Evolutionary conservation across 1,140 invertebrate genomes (phyloP), one percentile per base, ranked within the genome.

Genomic region (Diachasma alloeum): DNA sequence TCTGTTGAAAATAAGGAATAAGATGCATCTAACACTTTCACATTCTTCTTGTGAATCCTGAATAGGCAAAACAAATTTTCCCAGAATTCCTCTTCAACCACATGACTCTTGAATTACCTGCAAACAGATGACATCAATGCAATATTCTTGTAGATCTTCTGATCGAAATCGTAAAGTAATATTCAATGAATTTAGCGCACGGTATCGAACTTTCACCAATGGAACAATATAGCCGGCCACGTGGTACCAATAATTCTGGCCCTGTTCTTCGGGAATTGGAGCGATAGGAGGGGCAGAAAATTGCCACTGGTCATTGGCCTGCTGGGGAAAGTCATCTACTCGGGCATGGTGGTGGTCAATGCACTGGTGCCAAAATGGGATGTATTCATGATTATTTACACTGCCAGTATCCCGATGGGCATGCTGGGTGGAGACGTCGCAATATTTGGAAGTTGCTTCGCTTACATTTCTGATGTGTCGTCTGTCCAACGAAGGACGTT

Each of bases 241-340:
- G 83, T 92, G 0, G 90, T 94, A 4, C 94, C 94, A 10, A 92
- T 95, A 19, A 83, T 95, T 3, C 84, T 96, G n/a, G 93, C 94
- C 0, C 88, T 95, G 36, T 95, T 95, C 83, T 87, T 95, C 19
- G 95, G 95, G 0, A 92, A 94, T 13, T 96, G 94, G 91, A 95
- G 94, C 46, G 94, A 96, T 83, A 92, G 91, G 78, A 86, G 92
- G 4, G 94, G 93, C 0, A 86, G 93, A n/a, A 94, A 95, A 84
- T 78, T 93, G 4, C 92, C 94, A 0, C 79, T 96, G 0, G 80
- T 95, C 0, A 85, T 94, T 11, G 95, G 94, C 0, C 82, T 96
- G 1, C 74, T 91, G 4, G 94, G 94, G 11, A 95, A 95, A 88
- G 87, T 95, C 3, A 92, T 93, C 78, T 96, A 94, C 80, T 95